These are phyloP conservation scores for Dromas ardeola DNA, from an alignment of 2,113 vertebrate genomes.

Conservation along the genomic window DNA sequence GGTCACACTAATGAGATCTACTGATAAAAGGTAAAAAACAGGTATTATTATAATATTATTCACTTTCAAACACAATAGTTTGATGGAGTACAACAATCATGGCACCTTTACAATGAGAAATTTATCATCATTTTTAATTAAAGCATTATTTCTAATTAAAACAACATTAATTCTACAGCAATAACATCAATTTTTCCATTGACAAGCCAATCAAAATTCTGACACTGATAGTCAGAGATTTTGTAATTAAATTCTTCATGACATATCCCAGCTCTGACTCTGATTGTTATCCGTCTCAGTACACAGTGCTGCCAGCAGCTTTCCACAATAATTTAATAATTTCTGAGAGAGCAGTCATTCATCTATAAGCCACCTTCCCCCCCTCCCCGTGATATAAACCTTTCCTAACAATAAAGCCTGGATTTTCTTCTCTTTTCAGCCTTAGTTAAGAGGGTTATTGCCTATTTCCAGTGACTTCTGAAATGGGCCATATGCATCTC, in stretches of 20 bases:
- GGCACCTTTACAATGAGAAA: neutral
- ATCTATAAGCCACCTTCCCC: neutral
- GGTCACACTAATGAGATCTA: neutral
- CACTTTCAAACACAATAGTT: neutral
- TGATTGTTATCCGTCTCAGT: neutral
- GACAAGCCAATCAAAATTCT: neutral
- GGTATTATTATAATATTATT: neutral
- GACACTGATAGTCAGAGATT: neutral
- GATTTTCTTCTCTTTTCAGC: neutral
- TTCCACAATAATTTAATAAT: neutral
- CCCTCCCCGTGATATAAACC: neutral
- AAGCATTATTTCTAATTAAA: conserved; percentile 1
- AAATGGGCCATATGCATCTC: neutral
- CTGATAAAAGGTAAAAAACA: neutral
- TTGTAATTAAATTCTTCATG: conserved; percentile 9
- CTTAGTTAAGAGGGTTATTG: neutral
- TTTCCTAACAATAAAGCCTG: neutral
- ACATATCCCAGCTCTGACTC: neutral
- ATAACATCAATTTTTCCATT: neutral
- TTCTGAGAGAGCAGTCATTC: neutral
- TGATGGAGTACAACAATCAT: neutral
- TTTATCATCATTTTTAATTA: neutral
- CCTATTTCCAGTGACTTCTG: neutral
- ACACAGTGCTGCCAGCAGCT: neutral
- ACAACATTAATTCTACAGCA: neutral